A percentile compares a stretch with the other conserved stretches of the same genome.
Evolutionary conservation across 2,797 vertebrate species (phyloP).

Genomic region (Sebastes nivosus): DNA sequence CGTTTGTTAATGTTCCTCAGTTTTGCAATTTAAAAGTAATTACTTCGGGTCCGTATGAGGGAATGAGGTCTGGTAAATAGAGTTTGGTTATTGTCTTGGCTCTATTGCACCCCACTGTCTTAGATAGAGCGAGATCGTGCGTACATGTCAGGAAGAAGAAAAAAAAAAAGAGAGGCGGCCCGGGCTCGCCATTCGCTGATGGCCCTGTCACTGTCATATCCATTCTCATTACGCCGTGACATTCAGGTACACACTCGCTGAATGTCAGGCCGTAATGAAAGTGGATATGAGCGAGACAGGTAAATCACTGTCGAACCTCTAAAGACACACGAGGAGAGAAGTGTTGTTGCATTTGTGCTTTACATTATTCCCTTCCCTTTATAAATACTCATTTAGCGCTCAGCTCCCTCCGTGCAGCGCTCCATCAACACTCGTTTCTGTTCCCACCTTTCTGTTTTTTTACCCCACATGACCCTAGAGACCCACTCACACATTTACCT

Average conservation of each 20-base stretch:
- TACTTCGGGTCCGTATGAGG: conserved; percentile 73
- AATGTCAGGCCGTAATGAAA: conserved; percentile 84
- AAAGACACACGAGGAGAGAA: conserved; percentile 39
- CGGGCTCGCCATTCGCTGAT: conserved; percentile 32
- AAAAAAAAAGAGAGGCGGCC: conserved; percentile 17
- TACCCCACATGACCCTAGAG: conserved; percentile 8
- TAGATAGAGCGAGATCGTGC: conserved; percentile 42
- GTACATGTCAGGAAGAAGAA: conserved; percentile 19
- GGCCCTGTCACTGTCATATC: conserved; percentile 74
- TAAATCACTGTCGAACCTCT: conserved; percentile 61
- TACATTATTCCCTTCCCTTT: conserved; percentile 33
- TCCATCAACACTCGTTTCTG: conserved; percentile 28
- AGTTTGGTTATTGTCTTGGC: conserved; percentile 78
- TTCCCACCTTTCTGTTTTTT: neutral
- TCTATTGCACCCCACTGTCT: conserved; percentile 57
- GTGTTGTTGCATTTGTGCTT: conserved; percentile 36
- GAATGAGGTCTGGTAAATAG: conserved; percentile 77
- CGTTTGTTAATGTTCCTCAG: conserved; percentile 74
- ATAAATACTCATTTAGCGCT: conserved; percentile 45
- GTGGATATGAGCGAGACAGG: conserved; percentile 71
- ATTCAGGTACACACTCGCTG: conserved; percentile 71
- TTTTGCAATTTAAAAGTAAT: conserved; percentile 83
- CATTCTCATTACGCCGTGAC: conserved; percentile 77
- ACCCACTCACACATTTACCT: conserved; percentile 12
- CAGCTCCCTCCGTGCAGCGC: neutral